These are phyloP conservation scores for Crotalus helleri DNA, from an alignment of 2,113 vertebrate genomes.

Conservation along the genomic window DNA sequence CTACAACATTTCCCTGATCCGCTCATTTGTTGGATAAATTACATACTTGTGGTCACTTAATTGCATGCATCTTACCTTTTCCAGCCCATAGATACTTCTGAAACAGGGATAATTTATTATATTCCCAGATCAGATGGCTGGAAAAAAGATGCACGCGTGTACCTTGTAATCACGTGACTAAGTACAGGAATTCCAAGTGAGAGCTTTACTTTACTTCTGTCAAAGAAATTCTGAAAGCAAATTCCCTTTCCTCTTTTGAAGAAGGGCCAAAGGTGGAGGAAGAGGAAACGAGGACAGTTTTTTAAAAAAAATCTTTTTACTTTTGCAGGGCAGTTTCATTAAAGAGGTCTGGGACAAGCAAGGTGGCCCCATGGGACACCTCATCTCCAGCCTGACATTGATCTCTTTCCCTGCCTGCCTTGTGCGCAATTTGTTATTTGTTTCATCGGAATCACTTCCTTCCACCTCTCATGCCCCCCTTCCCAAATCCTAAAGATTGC, in stretches of 20 bases:
- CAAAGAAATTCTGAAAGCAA: background rate
- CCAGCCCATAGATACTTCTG: background rate
- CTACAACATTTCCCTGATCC: background rate
- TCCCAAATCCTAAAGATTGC: background rate
- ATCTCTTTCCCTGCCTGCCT: background rate
- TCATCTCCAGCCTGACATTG: background rate
- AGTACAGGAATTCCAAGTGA: background rate
- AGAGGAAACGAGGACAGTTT: background rate
- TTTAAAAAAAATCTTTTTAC: background rate
- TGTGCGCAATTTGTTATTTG: background rate
- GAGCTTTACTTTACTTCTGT: background rate
- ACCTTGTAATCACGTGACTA: background rate
- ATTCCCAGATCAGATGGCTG: background rate
- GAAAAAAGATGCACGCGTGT: background rate
- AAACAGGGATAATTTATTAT: background rate
- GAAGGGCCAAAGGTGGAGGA: background rate
- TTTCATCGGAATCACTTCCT: too few relatives aligned
- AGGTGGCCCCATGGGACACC: background rate
- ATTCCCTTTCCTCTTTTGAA: background rate
- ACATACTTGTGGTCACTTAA: background rate
- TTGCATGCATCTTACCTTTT: background rate
- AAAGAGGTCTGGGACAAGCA: background rate
- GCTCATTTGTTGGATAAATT: background rate
- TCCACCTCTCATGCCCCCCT: background rate
- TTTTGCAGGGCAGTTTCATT: background rate